phyloP scores from a whole-genome alignment of 2,888 invertebrate genomes.

The Axea sp. region DNA sequence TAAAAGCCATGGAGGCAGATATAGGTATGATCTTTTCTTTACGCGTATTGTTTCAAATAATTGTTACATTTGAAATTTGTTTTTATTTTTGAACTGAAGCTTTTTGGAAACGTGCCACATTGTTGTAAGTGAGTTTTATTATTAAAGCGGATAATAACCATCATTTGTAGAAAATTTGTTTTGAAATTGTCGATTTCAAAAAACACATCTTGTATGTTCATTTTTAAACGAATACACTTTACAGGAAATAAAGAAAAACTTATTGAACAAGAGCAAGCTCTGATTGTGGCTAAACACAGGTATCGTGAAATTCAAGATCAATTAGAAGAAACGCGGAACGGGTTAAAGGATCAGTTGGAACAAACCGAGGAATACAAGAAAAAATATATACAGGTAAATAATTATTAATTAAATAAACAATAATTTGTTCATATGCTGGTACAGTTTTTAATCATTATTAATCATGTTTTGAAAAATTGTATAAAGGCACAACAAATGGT shows the following conservation, averaged over 20 bases:
- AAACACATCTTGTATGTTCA: too few relatives aligned
- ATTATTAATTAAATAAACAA: too few relatives aligned
- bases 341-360: conserved; percentile 84
- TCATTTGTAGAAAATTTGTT: background rate
- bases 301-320: conserved; percentile 83
- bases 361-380: conserved; percentile 86
- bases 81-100: too few relatives aligned
- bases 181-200: too few relatives aligned
- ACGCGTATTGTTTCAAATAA: too few relatives aligned
- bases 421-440: too few relatives aligned
- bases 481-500: conserved; percentile 84
- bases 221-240: background rate
- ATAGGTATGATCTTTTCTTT: too few relatives aligned
- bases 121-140: too few relatives aligned
- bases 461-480: conserved; percentile 1
- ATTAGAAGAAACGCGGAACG: conserved; percentile 81
- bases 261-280: conserved; percentile 82
- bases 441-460: too few relatives aligned
- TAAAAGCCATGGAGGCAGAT: conserved; percentile 78
- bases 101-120: too few relatives aligned
- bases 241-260: conserved; percentile 83
- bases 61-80: too few relatives aligned
- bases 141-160: too few relatives aligned
- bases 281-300: conserved; percentile 81
- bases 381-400: conserved; percentile 79